Base-by-base conservation (phyloP, 2,797 vertebrate genomes). In the Microctenopoma lineatum region DNA sequence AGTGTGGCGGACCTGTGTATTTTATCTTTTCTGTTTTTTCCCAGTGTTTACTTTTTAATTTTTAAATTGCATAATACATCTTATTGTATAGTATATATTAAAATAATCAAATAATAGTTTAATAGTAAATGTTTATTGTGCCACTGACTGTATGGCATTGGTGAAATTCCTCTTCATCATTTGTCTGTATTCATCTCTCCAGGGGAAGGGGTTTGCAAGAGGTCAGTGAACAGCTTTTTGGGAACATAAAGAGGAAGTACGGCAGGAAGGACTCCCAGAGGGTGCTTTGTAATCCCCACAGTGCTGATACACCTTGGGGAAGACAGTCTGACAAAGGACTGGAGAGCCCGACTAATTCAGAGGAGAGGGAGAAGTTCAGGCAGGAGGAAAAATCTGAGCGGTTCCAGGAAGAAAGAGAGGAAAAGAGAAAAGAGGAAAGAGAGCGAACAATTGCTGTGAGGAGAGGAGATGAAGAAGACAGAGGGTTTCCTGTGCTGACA, bases 241-340 rank as follows among this genome's bases (percentile, higher is more conserved):
- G 92, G 50, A 95, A 93, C 84, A 92, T 92, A 66, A 98, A 98
- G 93, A 96, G 96, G 84, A 98, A 98, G 88, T 95, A 96, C 56
- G 95, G 93, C 84, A 97, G 96, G 89, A 98, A 96, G 84, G 96
- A 98, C 57, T 87, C 94, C 75, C 88, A 94, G 72, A 94, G 84
- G 88, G 93, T 84, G 89, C 93, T 95, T 63, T 82, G 85, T 70
- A 88, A 86, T 88, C 85, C 94, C 81, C 93, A 95, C 84, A 90
- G 92, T 52, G 48, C 93, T 65, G 96, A 96, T 55, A 78, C 92
- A 0, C 94, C 94, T 47, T 96, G 96, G 96, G 92, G 94, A 83
- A 96, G 96, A 89, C 96, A 90, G 50, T 69, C 92, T 73, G 96
- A 96, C 83, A 97, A 95, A 84, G 93, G 89, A 32, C 93, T 90